These are phyloP conservation scores for Thymelicus sylvestris DNA, from an alignment of 2,888 invertebrate species.

Conservation along the genomic window DNA sequence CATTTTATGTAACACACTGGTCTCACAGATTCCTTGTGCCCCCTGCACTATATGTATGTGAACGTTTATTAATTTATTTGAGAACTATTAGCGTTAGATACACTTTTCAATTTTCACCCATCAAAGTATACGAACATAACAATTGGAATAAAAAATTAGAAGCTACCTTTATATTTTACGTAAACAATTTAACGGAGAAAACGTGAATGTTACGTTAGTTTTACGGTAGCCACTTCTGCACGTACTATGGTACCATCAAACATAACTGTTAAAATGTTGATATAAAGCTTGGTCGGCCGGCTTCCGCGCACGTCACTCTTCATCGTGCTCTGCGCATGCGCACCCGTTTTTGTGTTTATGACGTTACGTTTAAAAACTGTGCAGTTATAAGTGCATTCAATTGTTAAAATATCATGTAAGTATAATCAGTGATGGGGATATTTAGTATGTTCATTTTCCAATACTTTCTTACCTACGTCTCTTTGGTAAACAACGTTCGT, in stretches of 20 bases:
- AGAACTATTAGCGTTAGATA: too few species aligned
- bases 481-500: not conserved
- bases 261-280: conserved; percentile 80
- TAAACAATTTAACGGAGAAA: conserved; percentile 1
- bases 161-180: not conserved
- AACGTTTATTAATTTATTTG: too few species aligned
- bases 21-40: too few species aligned
- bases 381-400: conserved; percentile 58
- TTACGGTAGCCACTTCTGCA: conserved; percentile 52
- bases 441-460: not conserved
- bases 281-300: conserved; percentile 69
- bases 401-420: conserved; percentile 54
- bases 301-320: conserved; percentile 81
- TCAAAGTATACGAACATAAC: too few species aligned
- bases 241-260: conserved; percentile 63
- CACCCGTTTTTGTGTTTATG: conserved; percentile 67
- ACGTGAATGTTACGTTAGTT: conserved; percentile 19
- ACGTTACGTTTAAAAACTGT: conserved; percentile 53
- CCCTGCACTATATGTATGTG: too few species aligned
- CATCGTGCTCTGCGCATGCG: conserved; percentile 63
- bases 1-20: too few species aligned
- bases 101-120: not conserved
- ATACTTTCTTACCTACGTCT: not conserved
- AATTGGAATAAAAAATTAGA: not conserved
- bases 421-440: conserved; percentile 43